phyloP scores from a whole-genome alignment of 2,113 vertebrate species.

The Chrysochloris asiatica region DNA sequence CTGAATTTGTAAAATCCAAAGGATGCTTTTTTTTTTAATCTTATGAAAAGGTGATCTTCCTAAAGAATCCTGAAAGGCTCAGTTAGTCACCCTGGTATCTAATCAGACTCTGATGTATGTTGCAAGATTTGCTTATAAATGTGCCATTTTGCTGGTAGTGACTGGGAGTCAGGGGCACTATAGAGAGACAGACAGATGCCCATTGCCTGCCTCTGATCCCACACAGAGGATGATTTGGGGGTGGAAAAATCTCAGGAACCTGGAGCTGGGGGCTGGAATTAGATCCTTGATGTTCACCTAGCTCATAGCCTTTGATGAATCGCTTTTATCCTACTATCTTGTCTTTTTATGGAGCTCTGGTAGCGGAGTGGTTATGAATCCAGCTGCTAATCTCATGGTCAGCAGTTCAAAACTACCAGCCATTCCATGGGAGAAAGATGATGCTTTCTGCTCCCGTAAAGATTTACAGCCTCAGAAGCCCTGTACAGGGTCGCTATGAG shows the following conservation, averaged over 20 bases:
- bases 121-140: not conserved
- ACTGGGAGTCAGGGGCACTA: not conserved
- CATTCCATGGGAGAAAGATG: too few relatives aligned
- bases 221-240: not conserved
- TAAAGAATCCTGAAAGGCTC: constrained; percentile 8
- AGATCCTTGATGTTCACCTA: not conserved
- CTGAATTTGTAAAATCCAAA: constrained; percentile 38
- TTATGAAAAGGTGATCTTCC: constrained; percentile 13
- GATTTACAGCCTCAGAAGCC: too few relatives aligned
- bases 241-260: not conserved
- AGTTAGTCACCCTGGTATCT: not conserved
- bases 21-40: not conserved
- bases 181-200: not conserved
- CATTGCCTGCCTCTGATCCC: not conserved
- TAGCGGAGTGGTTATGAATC: too few relatives aligned
- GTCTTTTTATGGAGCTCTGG: too few relatives aligned
- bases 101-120: not conserved
- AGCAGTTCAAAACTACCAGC: too few relatives aligned
- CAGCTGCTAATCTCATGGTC: too few relatives aligned
- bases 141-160: not conserved
- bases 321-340: not conserved
- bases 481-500: too few relatives aligned
- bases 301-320: not conserved
- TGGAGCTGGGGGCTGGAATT: not conserved
- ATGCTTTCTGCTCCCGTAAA: too few relatives aligned